Conservation (phyloP, 2,888 invertebrate genomes). For the Molanna angustata region DNA sequence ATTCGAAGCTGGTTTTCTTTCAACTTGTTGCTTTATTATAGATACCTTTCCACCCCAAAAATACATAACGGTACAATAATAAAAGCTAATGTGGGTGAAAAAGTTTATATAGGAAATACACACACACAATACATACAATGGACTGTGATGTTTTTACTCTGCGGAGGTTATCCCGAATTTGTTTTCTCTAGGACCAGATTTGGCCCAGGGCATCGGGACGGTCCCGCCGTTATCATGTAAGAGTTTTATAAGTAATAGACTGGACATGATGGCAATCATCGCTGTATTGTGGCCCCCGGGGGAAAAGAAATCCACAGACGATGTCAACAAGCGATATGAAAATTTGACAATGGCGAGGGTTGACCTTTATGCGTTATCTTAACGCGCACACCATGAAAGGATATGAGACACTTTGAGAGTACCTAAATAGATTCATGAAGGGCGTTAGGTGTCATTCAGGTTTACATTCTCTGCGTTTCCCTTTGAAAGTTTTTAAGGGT, state of each 20-base stretch:
- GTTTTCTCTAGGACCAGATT: constrained; percentile 11
- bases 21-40: no score
- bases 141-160: constrained; percentile 6
- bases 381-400: constrained; percentile 23
- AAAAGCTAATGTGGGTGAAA: no score
- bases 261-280: constrained; percentile 25
- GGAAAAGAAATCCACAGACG: constrained; percentile 22
- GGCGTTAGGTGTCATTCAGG: no score
- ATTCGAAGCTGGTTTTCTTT: no score
- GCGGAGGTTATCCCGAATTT: constrained; percentile 12
- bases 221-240: constrained; percentile 12
- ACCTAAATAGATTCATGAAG: constrained; percentile 15
- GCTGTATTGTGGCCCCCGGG: constrained; percentile 19
- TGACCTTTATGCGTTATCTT: constrained; percentile 27
- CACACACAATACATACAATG: no score
- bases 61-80: no score
- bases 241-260: constrained; percentile 27
- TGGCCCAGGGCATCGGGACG: not conserved
- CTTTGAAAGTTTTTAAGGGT: no score
- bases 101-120: no score
- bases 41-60: no score
- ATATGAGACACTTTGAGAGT: constrained; percentile 21
- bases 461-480: no score
- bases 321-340: constrained; percentile 30
- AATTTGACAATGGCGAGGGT: constrained; percentile 30